phyloP scores from a whole-genome alignment of 2,113 vertebrate species.

The Dromaius novaehollandiae region DNA sequence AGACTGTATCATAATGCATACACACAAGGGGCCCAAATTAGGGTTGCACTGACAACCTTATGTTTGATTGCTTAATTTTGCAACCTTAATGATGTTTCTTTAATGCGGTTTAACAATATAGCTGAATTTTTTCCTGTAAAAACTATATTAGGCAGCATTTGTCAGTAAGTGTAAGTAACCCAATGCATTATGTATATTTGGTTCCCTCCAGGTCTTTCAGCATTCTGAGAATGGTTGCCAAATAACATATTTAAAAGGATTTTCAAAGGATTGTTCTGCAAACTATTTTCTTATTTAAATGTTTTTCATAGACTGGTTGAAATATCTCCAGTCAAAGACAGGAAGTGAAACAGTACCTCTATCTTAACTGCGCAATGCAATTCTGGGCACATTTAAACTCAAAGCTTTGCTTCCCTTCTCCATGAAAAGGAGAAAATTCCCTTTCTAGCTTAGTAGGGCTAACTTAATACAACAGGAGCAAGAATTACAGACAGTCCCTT shows the following conservation, averaged over 20 bases:
- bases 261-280: neutral
- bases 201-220: constrained; percentile 11
- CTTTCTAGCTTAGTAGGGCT: constrained; percentile 32
- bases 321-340: constrained; percentile 17
- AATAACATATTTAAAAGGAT: constrained; percentile 39
- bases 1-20: neutral
- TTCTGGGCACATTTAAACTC: constrained; percentile 33
- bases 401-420: neutral
- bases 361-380: constrained; percentile 49
- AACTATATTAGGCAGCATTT: neutral
- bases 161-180: constrained; percentile 13
- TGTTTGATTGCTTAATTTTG: constrained; percentile 36
- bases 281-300: constrained; percentile 11
- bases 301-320: neutral
- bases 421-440: constrained; percentile 50
- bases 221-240: neutral
- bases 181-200: neutral
- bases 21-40: constrained; percentile 4
- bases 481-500: constrained; percentile 49
- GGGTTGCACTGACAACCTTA: neutral
- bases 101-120: neutral
- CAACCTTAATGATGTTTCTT: constrained; percentile 9
- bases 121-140: neutral
- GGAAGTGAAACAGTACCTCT: constrained; percentile 32
- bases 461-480: constrained; percentile 55